Percentiles rank a stretch among this genome's conserved stretches.
Evolutionary conservation across 2,797 vertebrate species (phyloP).

Genomic region (Peromyscus attwateri): DNA sequence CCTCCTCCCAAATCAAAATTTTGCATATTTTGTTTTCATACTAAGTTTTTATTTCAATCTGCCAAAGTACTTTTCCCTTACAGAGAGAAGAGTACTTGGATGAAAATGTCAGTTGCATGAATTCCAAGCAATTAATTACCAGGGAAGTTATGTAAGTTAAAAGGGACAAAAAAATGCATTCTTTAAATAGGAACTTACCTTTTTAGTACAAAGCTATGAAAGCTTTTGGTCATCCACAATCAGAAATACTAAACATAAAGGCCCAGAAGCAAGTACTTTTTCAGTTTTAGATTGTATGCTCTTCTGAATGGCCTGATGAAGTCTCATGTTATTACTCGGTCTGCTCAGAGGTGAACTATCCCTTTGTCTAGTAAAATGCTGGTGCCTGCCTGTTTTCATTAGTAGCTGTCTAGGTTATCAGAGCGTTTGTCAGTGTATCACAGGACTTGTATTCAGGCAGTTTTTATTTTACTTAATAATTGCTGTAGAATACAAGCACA

Average conservation of each 20-base stretch:
- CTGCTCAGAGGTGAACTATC: too few relatives aligned
- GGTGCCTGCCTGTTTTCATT: neutral
- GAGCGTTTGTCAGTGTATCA: neutral
- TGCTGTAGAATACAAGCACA: neutral
- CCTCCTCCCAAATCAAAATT: neutral
- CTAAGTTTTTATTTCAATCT: neutral
- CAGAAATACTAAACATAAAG: neutral
- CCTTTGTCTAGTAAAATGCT: neutral
- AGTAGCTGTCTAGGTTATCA: neutral
- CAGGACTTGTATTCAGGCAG: neutral
- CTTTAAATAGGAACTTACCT: neutral
- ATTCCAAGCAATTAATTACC: constrained; percentile 33
- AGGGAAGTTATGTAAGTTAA: constrained; percentile 46
- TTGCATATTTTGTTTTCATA: neutral
- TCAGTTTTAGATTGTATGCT: neutral
- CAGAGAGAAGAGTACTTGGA: neutral
- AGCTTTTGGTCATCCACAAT: neutral
- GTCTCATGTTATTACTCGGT: neutral
- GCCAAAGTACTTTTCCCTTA: neutral
- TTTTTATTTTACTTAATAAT: neutral
- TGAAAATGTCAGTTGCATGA: constrained; percentile 6
- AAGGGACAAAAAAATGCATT: neutral
- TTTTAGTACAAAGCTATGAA: constrained; percentile 14
- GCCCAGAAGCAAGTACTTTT: neutral
- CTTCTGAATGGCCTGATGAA: neutral